Conservation (phyloP, 2,888 invertebrate genomes). For the Plebejus melissa region DNA sequence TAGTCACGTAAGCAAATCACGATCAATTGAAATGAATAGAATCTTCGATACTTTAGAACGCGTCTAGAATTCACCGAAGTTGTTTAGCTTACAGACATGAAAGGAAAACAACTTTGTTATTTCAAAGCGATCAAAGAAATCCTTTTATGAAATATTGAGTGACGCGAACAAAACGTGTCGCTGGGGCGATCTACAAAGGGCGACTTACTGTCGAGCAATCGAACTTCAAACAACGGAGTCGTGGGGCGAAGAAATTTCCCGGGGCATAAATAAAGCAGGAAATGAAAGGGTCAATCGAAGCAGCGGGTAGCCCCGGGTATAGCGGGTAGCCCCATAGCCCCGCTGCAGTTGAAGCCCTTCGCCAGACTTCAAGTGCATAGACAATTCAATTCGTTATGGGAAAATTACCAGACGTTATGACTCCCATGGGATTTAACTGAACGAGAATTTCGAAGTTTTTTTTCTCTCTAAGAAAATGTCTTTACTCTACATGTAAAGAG, state of each 20-base stretch:
- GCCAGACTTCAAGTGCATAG: conserved; percentile 20
- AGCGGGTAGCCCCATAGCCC: conserved; percentile 35
- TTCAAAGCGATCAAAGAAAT: conserved; percentile 24
- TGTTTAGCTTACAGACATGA: neutral
- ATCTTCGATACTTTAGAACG: neutral
- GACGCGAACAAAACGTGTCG: conserved; percentile 24
- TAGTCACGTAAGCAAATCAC: conserved; percentile 1
- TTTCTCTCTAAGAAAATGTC: neutral
- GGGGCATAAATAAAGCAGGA: conserved; percentile 49
- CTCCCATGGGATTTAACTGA: conserved; percentile 15
- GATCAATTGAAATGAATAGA: neutral
- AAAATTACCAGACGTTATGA: conserved; percentile 9
- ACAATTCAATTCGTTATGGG: conserved; percentile 22
- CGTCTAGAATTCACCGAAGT: conserved; percentile 3
- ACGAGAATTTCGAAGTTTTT: neutral
- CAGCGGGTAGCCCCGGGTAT: conserved; percentile 39
- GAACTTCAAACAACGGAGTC: conserved; percentile 32
- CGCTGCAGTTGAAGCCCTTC: conserved; percentile 30
- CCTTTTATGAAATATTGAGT: conserved; percentile 28
- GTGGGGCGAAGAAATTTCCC: conserved; percentile 43
- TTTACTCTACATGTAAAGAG: neutral
- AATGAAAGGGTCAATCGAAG: conserved; percentile 52
- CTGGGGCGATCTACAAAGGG: conserved; percentile 34
- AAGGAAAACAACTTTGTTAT: conserved; percentile 23
- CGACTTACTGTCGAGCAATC: conserved; percentile 38